Conservation (phyloP, 2,113 vertebrate genomes). For the Boulengeromyrus knoepffleri region DNA sequence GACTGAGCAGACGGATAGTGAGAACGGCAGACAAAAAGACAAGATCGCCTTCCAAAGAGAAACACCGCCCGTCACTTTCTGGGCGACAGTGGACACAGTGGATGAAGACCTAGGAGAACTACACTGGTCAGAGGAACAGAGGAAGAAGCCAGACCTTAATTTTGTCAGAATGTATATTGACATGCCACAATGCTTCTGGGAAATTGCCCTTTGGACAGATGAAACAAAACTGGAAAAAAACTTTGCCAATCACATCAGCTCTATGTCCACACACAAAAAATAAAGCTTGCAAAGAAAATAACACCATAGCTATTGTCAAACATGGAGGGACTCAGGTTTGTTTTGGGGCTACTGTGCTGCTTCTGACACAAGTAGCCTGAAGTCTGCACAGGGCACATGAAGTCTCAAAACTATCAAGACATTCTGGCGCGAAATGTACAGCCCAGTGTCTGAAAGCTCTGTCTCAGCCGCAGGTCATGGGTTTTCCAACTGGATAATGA, state of each 20-base stretch:
- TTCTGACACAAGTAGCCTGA: no score
- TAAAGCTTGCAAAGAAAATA: not conserved
- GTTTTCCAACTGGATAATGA: not conserved
- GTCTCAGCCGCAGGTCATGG: not conserved
- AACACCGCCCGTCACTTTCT: not conserved
- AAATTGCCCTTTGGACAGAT: not conserved
- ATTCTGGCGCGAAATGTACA: not conserved
- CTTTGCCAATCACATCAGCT: not conserved
- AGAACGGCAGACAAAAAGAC: not conserved
- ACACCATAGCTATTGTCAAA: not conserved
- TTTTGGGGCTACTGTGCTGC: not conserved
- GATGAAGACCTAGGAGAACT: not conserved
- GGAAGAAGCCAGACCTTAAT: not conserved
- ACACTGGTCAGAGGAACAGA: not conserved
- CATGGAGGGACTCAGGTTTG: not conserved
- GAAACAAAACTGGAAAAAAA: not conserved
- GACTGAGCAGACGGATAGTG: not conserved
- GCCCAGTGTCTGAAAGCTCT: not conserved
- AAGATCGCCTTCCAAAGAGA: not conserved
- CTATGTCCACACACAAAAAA: not conserved
- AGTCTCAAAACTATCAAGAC: not conserved
- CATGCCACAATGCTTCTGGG: not conserved
- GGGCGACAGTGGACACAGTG: not conserved
- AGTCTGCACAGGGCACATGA: no score
- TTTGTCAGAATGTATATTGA: not conserved